Evolutionary conservation across 92 coral and sea anemone genomes (phyloP).

Genomic region (Epizoanthus ramosus): DNA sequence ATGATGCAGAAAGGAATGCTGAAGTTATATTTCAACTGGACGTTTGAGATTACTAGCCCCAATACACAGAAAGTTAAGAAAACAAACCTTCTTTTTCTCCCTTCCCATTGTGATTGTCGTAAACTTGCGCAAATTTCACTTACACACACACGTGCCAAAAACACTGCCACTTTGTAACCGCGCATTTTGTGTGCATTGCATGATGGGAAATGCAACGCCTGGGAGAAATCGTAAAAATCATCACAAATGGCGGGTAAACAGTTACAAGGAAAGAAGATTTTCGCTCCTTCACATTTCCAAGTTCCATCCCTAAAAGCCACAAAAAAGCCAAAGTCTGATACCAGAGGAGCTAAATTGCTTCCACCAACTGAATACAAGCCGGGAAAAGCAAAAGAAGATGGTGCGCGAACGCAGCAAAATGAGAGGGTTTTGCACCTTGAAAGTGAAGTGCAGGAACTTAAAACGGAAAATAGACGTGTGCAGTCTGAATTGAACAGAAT

Average conservation of each 20-base stretch:
- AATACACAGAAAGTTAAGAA: background rate
- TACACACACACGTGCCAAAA: constrained; percentile 50
- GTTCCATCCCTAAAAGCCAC: constrained; percentile 49
- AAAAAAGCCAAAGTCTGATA: constrained; percentile 36
- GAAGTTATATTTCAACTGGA: background rate
- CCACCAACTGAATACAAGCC: constrained; percentile 78
- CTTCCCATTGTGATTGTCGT: constrained; percentile 61
- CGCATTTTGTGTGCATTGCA: constrained; percentile 40
- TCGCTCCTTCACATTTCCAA: constrained; percentile 94
- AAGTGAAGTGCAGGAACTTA: constrained; percentile 56
- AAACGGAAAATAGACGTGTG: constrained; percentile 59
- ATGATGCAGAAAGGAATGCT: background rate
- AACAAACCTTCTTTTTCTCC: constrained; percentile 78
- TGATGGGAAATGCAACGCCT: constrained; percentile 65
- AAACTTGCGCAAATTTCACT: background rate
- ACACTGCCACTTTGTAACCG: constrained; percentile 42
- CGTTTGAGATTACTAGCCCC: background rate
- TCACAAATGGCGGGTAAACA: constrained; percentile 84
- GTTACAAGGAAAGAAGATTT: constrained; percentile 56
- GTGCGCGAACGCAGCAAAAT: background rate
- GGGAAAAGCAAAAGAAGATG: constrained; percentile 51
- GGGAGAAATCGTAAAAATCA: constrained; percentile 29
- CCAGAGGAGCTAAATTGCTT: constrained; percentile 53
- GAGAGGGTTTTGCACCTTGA: constrained; percentile 28
- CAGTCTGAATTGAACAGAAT: constrained; percentile 47